Conservation (phyloP, 2,797 vertebrate species). For the Schizopygopsis malacanthus region DNA sequence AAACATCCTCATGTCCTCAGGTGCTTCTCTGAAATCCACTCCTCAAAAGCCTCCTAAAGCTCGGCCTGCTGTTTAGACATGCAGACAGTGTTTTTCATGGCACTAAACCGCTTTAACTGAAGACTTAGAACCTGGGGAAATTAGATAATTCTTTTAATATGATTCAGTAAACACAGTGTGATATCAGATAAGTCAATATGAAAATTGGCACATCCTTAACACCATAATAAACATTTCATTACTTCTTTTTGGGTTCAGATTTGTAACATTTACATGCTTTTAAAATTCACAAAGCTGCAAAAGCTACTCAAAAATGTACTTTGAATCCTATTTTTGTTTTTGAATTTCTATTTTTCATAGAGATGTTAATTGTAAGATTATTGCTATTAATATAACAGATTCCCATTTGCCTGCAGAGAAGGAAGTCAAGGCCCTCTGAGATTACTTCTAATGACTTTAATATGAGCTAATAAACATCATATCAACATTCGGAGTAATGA, state of each 20-base stretch:
- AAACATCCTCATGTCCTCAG: constrained; percentile 35
- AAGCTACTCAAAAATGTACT: background rate
- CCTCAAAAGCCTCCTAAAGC: constrained; percentile 7
- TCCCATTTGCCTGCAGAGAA: background rate
- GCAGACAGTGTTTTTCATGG: constrained; percentile 14
- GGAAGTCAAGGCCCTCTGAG: background rate
- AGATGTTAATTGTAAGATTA: background rate
- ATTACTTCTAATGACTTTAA: constrained; percentile 21
- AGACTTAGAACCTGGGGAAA: constrained; percentile 12
- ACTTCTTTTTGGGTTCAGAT: background rate
- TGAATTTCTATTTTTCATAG: background rate
- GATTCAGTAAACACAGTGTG: constrained; percentile 15
- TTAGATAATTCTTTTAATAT: constrained; percentile 18
- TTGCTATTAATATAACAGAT: background rate
- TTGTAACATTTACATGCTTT: background rate
- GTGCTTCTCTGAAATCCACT: constrained; percentile 12
- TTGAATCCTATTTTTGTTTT: background rate
- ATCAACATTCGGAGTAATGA: constrained; percentile 9
- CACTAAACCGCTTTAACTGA: background rate
- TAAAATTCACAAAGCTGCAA: background rate
- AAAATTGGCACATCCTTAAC: background rate
- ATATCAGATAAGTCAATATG: constrained; percentile 13
- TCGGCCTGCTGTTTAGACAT: constrained; percentile 9
- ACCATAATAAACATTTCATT: constrained; percentile 19
- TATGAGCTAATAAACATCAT: constrained; percentile 27